A percentile compares a stretch with the other conserved stretches of the same genome.
These are phyloP conservation scores for Alviniconcha strummeri DNA, from an alignment of 2,888 invertebrate genomes.

Conservation along the genomic window DNA sequence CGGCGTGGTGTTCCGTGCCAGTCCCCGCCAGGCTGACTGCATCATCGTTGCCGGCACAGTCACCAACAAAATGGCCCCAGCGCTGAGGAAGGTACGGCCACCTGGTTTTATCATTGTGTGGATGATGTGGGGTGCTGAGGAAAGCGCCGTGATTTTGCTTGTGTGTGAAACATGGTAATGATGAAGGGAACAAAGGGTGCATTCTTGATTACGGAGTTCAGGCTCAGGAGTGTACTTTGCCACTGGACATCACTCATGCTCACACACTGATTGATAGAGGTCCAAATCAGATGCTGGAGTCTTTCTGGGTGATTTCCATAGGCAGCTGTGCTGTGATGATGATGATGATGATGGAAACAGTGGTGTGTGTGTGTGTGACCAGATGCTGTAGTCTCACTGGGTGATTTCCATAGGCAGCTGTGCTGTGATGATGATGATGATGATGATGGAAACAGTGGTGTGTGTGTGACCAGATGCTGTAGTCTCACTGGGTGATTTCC, in stretches of 20 bases:
- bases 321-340: constrained; percentile 81
- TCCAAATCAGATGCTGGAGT: constrained; percentile 93
- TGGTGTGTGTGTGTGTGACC: constrained; percentile 75
- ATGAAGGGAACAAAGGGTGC: no score
- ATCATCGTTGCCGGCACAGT: constrained; percentile 99
- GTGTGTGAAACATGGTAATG: no score
- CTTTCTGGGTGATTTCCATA: constrained; percentile 99
- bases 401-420: constrained; percentile 95
- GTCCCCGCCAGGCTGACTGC: constrained; percentile 89
- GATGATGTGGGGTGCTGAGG: no score
- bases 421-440: constrained; percentile 76
- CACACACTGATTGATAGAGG: no score
- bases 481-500: constrained; percentile 98
- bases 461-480: constrained; percentile 91
- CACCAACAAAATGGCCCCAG: constrained; percentile 99
- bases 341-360: no score
- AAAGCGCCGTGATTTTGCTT: no score
- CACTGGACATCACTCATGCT: no score
- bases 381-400: constrained; percentile 98
- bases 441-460: no score
- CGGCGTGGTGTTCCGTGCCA: constrained; percentile 98
- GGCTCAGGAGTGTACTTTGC: no score
- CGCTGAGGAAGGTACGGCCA: constrained; percentile 84
- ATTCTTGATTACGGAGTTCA: no score
- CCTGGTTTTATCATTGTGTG: not conserved